Evolutionary conservation across 2,113 vertebrate species (phyloP).

Genomic region (Mobula birostris): DNA sequence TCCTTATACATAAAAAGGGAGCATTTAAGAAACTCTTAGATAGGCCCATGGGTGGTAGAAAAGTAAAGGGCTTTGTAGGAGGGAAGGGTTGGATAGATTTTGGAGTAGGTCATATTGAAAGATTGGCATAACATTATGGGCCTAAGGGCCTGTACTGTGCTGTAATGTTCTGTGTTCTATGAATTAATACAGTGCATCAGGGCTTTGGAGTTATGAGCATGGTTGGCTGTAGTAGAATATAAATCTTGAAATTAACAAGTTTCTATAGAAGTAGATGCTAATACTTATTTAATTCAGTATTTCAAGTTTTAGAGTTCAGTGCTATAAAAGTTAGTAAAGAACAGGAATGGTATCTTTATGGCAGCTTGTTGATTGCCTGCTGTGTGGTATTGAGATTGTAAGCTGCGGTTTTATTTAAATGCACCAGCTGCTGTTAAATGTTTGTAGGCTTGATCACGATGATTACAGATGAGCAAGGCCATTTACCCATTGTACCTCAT

Average conservation of each 20-base stretch:
- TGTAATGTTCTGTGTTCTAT: too few relatives aligned
- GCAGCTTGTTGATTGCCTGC: background rate
- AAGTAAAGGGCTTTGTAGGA: too few relatives aligned
- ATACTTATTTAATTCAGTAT: background rate
- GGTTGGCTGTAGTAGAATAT: too few relatives aligned
- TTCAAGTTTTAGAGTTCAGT: background rate
- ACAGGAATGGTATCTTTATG: background rate
- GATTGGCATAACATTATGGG: too few relatives aligned
- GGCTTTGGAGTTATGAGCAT: background rate
- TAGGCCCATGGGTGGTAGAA: too few relatives aligned
- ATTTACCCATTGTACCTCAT: background rate
- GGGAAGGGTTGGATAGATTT: too few relatives aligned
- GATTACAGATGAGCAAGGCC: background rate
- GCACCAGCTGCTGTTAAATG: slow-evolving; percentile 3
- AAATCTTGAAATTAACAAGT: too few relatives aligned
- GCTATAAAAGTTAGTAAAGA: background rate
- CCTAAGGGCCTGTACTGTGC: too few relatives aligned
- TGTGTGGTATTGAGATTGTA: background rate
- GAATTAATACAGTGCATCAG: background rate
- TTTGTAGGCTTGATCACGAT: background rate
- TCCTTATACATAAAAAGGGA: too few relatives aligned
- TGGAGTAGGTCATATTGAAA: too few relatives aligned
- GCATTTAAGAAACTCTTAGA: too few relatives aligned
- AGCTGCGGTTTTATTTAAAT: background rate
- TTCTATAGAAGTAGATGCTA: background rate